Evolutionary conservation across 2,113 vertebrate species (phyloP), one percentile per base, ranked within the genome.

Genomic region (Hippoglossus stenolepis): DNA sequence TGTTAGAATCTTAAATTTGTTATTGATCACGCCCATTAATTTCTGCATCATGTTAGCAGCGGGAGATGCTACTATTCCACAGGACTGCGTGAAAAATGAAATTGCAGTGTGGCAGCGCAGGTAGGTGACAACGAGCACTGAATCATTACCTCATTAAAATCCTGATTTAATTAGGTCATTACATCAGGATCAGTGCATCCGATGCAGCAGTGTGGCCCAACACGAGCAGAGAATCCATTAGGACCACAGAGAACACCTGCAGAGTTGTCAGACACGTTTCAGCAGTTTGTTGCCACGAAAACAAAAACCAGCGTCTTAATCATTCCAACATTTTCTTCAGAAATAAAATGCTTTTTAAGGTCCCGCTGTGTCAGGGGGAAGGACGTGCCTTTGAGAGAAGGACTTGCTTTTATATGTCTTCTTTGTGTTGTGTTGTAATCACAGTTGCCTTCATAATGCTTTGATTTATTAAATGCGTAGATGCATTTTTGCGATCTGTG

Each of bases 101-200:
- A 31, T n/a, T 2, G 13, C 5, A 51, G 20, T 18, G 0, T 45
- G 20, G 63, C 17, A 20, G 43, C 5, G 17, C 28, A 28, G 58
- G 26, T 28, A 12, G 1, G 35, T 5, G 20, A 58, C 57, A 63
- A 38, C 10, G 5, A 12, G 5, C 2, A 20, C 6, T 69, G 7
- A 53, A 31, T 66, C 20, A 35, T 67, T 24, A 75, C 40, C 54
- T 35, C 38, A 45, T 74, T 65, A 74, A 58, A 47, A 28, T 56
- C 15, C 38, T 28, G 38, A 70, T 59, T 31, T 31, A 49, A 71
- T 35, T 51, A 10, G 40, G 11, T 31, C 18, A 17, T 23, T 60
- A 31, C 20, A 59, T 49, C 43, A 17, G 14, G 40, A 26, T 49
- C 21, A 65, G 21, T 23, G 43, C 18, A 71, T 11, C 24, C 9